These are phyloP conservation scores for Cotesia vestalis DNA, from an alignment of 1,140 invertebrate genomes.

Conservation along the genomic window DNA sequence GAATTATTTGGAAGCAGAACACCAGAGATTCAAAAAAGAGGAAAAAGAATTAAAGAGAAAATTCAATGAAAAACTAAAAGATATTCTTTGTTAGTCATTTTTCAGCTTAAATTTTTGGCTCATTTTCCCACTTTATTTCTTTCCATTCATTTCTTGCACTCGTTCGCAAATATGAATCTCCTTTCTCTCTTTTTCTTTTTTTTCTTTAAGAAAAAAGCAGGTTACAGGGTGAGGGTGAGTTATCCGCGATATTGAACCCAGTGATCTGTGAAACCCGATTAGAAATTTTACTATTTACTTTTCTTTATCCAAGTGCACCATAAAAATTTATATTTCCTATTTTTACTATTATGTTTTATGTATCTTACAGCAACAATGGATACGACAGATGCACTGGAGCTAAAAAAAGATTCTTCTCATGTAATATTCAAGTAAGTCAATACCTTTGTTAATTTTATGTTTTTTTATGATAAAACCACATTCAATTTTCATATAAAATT, in stretches of 20 bases:
- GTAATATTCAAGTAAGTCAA: conserved; percentile 81
- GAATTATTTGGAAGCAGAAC: conserved; percentile 34
- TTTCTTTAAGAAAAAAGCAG: conserved; percentile 27
- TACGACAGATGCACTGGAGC: conserved; percentile 76
- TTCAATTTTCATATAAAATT: no score
- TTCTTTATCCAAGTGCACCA: conserved; percentile 9
- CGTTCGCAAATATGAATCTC: conserved; percentile 31
- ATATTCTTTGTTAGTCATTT: conserved; percentile 9
- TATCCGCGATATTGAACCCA: conserved; percentile 41
- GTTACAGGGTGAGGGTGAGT: conserved; percentile 5
- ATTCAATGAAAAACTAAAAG: not conserved
- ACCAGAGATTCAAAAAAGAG: conserved; percentile 1
- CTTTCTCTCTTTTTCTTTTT: conserved; percentile 20
- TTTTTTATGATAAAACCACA: no score
- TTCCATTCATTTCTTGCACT: conserved; percentile 1
- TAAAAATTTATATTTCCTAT: conserved; percentile 16
- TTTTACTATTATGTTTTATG: conserved; percentile 28
- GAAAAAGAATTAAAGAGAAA: not conserved
- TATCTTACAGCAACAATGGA: conserved; percentile 68
- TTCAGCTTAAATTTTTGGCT: conserved; percentile 23
- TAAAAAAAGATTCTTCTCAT: conserved; percentile 84
- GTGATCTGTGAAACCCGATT: conserved; percentile 57
- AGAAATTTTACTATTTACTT: conserved; percentile 42
- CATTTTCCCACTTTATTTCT: not conserved
- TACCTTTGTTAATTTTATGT: no score